phyloP scores from a whole-genome alignment of 1,140 invertebrate genomes.

The Drosophila kohkoa region DNA sequence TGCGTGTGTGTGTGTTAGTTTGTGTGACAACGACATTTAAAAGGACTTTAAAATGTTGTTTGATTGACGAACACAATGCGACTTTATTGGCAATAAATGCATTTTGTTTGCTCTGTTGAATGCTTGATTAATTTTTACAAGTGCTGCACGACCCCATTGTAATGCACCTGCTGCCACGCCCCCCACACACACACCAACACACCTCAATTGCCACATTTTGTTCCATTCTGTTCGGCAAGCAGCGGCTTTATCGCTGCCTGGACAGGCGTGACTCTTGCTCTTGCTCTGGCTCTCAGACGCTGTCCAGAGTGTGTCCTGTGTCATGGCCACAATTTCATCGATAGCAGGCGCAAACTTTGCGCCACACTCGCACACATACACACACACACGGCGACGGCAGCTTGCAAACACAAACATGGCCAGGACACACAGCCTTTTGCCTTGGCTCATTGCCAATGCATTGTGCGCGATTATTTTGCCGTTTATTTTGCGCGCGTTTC shows the following conservation, averaged over 20 bases:
- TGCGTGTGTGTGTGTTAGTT: constrained; percentile 10
- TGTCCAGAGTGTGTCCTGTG: constrained; percentile 32
- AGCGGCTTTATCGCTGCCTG: constrained; percentile 43
- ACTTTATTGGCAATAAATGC: constrained; percentile 42
- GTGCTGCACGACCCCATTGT: constrained; percentile 35
- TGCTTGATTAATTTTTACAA: constrained; percentile 82
- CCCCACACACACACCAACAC: not conserved
- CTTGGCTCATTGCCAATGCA: constrained; percentile 81
- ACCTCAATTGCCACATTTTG: constrained; percentile 44
- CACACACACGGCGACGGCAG: constrained; percentile 28
- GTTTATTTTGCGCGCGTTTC: constrained; percentile 78
- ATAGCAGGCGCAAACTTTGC: constrained; percentile 61
- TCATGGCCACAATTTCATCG: constrained; percentile 77
- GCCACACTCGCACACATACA: constrained; percentile 21
- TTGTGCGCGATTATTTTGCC: constrained; percentile 84
- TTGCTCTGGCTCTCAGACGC: not conserved
- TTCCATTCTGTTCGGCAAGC: constrained; percentile 2
- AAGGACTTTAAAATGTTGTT: constrained; percentile 27
- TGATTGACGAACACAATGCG: constrained; percentile 13
- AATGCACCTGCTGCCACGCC: constrained; percentile 47
- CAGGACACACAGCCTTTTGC: constrained; percentile 21
- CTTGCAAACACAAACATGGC: constrained; percentile 24
- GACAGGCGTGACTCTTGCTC: constrained; percentile 36
- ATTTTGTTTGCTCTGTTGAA: constrained; percentile 55
- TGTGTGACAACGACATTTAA: constrained; percentile 25